Evolutionary conservation across 1,140 invertebrate genomes (phyloP).

Genomic region (Limonius californicus): DNA sequence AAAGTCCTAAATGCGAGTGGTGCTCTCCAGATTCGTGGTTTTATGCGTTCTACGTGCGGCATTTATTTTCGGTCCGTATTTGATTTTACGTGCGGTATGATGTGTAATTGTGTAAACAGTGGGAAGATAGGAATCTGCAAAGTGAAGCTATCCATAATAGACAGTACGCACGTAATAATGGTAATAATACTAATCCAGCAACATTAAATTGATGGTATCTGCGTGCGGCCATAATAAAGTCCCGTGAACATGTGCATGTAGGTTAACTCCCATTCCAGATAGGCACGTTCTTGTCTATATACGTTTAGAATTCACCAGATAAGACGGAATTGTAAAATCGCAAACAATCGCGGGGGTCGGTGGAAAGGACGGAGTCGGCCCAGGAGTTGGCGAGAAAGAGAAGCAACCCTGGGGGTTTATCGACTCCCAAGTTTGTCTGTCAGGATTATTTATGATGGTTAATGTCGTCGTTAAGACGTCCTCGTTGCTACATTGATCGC

Average conservation of each 20-base stretch:
- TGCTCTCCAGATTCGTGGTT: neutral
- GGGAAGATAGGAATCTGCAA: neutral
- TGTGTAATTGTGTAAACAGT: conserved; percentile 3
- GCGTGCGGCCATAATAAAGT: no score
- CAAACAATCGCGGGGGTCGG: neutral
- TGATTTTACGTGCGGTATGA: neutral
- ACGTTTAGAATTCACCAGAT: neutral
- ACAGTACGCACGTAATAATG: conserved; percentile 4
- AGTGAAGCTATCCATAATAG: neutral
- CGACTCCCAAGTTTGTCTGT: conserved; percentile 27
- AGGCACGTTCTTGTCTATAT: neutral
- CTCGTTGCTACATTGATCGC: conserved; percentile 29
- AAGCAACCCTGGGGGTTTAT: conserved; percentile 20
- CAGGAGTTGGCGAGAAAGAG: conserved; percentile 7
- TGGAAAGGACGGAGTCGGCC: neutral
- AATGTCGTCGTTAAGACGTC: conserved; percentile 31
- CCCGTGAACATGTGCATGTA: neutral
- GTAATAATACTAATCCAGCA: neutral
- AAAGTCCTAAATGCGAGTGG: no score
- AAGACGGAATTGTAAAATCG: neutral
- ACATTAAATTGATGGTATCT: neutral
- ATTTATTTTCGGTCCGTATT: neutral
- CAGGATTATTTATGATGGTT: conserved; percentile 30
- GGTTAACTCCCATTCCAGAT: neutral
- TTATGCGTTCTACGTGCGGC: conserved; percentile 2